phyloP scores from a whole-genome alignment of 2,797 vertebrate species.

The Coregonus sp. region DNA sequence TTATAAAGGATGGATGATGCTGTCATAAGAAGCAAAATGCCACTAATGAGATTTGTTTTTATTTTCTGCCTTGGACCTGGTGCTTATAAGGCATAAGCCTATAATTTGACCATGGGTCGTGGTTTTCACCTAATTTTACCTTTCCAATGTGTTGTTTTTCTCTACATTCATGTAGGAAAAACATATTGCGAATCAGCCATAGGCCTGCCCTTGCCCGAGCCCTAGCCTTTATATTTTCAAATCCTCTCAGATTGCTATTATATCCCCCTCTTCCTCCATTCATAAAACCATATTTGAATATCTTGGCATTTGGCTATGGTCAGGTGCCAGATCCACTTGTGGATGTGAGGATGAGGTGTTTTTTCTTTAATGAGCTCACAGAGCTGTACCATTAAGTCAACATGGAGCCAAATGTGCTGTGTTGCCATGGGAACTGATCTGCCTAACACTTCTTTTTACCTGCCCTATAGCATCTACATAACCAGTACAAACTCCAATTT shows the following conservation, averaged over 20 bases:
- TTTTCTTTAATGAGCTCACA: conserved; percentile 63
- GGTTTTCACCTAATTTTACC: background rate
- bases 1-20: conserved; percentile 34
- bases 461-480: background rate
- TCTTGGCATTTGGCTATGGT: background rate
- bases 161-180: no score
- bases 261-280: conserved; percentile 19
- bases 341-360: conserved; percentile 44
- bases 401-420: conserved; percentile 65
- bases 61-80: background rate
- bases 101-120: background rate
- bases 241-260: background rate
- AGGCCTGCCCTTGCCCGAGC: no score
- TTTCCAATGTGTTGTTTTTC: background rate
- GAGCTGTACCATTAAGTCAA: conserved; percentile 67
- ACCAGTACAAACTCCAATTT: background rate
- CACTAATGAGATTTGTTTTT: background rate
- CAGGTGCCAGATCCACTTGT: conserved; percentile 26
- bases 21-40: conserved; percentile 15
- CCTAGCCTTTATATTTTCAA: background rate
- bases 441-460: conserved; percentile 36
- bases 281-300: conserved; percentile 31
- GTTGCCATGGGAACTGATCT: conserved; percentile 80
- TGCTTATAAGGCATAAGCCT: background rate
- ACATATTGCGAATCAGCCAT: background rate